Conservation (phyloP, 2,888 invertebrate genomes). For the Oligia latruncula region DNA sequence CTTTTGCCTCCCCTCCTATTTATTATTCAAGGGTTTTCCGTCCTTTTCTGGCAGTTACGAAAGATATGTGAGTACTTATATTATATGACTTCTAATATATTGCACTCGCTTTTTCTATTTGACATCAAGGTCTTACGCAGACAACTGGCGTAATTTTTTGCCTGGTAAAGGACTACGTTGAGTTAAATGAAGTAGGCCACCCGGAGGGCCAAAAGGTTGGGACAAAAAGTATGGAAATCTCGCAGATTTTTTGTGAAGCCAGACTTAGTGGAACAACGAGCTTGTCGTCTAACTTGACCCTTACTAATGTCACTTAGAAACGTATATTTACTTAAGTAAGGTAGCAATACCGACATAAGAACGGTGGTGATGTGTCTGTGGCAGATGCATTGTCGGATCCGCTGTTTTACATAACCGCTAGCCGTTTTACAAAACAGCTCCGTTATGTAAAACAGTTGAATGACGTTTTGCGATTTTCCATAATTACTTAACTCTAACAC, state of each 20-base stretch:
- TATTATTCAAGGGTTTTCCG: slow-evolving; percentile 44
- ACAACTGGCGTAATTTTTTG: slow-evolving; percentile 24
- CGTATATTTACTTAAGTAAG: not conserved
- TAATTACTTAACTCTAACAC: not conserved
- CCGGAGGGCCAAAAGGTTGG: slow-evolving; percentile 10
- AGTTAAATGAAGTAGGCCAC: slow-evolving; percentile 18
- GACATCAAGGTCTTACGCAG: slow-evolving; percentile 31
- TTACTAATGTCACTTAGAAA: slow-evolving; percentile 16
- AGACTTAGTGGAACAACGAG: not conserved
- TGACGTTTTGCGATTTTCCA: not conserved
- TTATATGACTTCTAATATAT: slow-evolving; percentile 41
- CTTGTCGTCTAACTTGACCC: not conserved
- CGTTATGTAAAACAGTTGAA: not conserved
- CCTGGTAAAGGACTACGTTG: not conserved
- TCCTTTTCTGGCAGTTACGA: slow-evolving; percentile 29
- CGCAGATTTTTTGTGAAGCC: slow-evolving; percentile 28
- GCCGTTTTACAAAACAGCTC: not conserved
- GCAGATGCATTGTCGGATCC: not conserved
- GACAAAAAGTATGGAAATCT: slow-evolving; percentile 27
- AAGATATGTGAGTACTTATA: slow-evolving; percentile 35
- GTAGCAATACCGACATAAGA: not conserved
- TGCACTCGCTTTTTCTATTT: not conserved
- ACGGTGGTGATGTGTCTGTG: not conserved
- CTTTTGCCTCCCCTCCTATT: slow-evolving; percentile 53
- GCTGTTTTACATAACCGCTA: not conserved